A percentile compares a stretch with the other conserved stretches of the same genome.
phyloP scores from a whole-genome alignment of 2,113 vertebrate species.

The Otus sunia region DNA sequence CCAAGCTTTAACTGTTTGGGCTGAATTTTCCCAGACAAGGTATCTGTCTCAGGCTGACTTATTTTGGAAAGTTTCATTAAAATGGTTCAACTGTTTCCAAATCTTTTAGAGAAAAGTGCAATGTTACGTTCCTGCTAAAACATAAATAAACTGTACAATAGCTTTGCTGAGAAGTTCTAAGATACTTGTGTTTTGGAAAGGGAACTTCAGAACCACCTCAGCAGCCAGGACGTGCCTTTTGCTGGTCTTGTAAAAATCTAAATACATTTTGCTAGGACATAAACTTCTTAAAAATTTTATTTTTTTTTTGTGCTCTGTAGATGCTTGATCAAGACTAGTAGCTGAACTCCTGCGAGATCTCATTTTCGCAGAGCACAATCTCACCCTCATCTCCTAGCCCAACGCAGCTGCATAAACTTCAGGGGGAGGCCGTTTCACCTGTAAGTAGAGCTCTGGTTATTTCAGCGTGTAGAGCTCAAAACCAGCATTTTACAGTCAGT shows the following conservation, averaged over 20 bases:
- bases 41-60: constrained; percentile 11
- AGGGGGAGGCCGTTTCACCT: background rate
- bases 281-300: background rate
- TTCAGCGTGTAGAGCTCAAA: background rate
- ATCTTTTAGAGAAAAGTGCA: background rate
- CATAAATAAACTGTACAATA: background rate
- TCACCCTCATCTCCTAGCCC: background rate
- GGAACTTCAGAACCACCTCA: background rate
- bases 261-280: background rate
- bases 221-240: background rate
- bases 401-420: background rate
- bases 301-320: background rate
- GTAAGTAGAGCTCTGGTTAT: background rate
- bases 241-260: background rate
- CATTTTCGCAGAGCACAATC: background rate
- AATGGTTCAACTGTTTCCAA: background rate
- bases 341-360: background rate
- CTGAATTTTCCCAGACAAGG: constrained; percentile 43
- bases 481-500: background rate
- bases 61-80: constrained; percentile 36
- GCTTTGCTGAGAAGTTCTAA: background rate
- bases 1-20: constrained; percentile 16
- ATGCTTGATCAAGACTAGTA: background rate
- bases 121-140: background rate
- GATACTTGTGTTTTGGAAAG: background rate